Conservation (phyloP, 1,140 invertebrate genomes). For the Drosophila jambulina region DNA sequence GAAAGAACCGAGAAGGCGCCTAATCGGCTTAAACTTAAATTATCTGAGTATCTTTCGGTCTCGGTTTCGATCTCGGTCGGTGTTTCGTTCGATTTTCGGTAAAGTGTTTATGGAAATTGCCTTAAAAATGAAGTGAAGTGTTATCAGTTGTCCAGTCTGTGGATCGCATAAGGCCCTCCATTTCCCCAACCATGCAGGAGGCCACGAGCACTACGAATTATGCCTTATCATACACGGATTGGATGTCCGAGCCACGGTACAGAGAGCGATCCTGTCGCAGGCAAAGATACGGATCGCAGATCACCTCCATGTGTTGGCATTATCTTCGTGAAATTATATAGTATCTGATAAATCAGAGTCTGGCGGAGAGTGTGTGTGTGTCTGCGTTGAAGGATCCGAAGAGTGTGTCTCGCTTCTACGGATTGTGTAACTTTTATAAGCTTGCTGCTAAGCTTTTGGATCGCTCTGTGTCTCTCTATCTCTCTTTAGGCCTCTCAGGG, state of each 20-base stretch:
- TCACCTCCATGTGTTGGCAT: conserved; percentile 42
- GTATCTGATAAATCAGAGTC: not conserved
- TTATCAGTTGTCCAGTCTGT: conserved; percentile 18
- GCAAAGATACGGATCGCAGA: conserved; percentile 29
- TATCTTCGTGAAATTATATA: conserved; percentile 1
- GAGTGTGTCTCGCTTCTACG: conserved; percentile 23
- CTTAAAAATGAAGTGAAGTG: conserved; percentile 28
- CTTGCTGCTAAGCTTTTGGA: conserved; percentile 42
- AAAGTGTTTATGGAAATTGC: conserved; percentile 26
- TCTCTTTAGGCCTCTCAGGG: conserved; percentile 10
- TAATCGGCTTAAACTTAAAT: conserved; percentile 56
- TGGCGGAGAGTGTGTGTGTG: not conserved
- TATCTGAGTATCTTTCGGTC: conserved; percentile 26
- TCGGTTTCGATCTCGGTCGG: conserved; percentile 18
- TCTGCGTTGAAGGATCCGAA: conserved; percentile 26
- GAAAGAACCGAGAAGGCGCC: conserved; percentile 43
- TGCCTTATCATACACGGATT: conserved; percentile 68
- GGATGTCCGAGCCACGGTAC: conserved; percentile 75
- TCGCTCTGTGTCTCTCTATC: conserved; percentile 9
- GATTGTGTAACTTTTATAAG: conserved; percentile 58
- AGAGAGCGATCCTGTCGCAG: not conserved
- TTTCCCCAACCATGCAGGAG: conserved; percentile 59
- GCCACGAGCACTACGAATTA: conserved; percentile 57
- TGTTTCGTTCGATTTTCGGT: not conserved
- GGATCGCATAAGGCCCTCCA: not conserved